Percentiles rank a stretch among this genome's conserved stretches.
These are phyloP conservation scores for Salmo trutta DNA, from an alignment of 2,797 vertebrate genomes.

Conservation along the genomic window DNA sequence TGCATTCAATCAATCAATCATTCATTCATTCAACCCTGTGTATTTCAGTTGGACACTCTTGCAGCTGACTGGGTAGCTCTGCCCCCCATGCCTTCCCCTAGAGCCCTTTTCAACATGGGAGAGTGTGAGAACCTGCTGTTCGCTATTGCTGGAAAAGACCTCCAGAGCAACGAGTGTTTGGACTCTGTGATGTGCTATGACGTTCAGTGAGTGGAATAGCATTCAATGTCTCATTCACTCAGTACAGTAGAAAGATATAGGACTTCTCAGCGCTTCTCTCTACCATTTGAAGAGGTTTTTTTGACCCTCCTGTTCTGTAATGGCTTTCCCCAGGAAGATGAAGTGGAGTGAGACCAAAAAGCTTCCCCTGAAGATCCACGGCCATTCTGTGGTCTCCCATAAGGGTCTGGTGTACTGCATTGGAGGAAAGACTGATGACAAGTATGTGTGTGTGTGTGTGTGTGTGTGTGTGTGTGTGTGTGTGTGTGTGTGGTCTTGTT, in stretches of 20 bases:
- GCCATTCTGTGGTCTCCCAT: constrained; percentile 90
- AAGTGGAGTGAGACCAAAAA: constrained; percentile 94
- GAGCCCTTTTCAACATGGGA: constrained; percentile 92
- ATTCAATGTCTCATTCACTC: neutral
- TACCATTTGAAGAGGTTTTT: neutral
- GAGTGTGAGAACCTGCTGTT: constrained; percentile 88
- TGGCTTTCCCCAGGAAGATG: constrained; percentile 76
- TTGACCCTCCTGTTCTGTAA: neutral
- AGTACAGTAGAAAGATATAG: neutral
- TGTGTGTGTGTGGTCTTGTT: constrained; percentile 8
- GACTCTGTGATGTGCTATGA: constrained; percentile 94
- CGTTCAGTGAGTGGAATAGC: constrained; percentile 73
- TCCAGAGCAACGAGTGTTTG: constrained; percentile 91
- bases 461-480: constrained; percentile 25
- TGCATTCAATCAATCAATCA: too few relatives aligned
- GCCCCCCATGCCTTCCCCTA: constrained; percentile 93
- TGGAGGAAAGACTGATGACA: constrained; percentile 98
- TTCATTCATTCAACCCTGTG: neutral
- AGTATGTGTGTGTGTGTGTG: constrained; percentile 77
- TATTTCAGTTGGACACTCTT: constrained; percentile 85
- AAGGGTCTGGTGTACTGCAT: constrained; percentile 90
- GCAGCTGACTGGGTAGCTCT: constrained; percentile 89
- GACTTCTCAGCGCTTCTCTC: neutral
- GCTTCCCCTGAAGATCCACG: constrained; percentile 93
- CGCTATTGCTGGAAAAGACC: constrained; percentile 94